Conservation (phyloP, 2,888 invertebrate species). For the Choreutis nemorana region DNA sequence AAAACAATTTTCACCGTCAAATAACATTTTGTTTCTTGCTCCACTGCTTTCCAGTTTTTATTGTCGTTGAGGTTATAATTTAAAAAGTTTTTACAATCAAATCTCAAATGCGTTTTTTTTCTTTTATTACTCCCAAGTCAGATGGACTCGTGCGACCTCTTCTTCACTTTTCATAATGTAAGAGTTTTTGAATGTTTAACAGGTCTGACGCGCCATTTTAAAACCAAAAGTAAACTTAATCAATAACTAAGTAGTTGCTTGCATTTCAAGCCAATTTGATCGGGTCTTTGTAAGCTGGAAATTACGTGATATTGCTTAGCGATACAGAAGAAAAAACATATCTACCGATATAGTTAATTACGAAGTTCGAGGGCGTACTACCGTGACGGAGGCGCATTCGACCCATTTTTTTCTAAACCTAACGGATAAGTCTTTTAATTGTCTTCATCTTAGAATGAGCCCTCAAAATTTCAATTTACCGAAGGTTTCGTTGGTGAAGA, state of each 20-base stretch:
- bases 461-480: constrained; percentile 49
- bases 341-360: too few species aligned
- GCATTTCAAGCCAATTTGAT: too few species aligned
- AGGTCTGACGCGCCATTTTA: too few species aligned
- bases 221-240: too few species aligned
- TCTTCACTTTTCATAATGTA: too few species aligned
- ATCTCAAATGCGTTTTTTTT: constrained; percentile 19
- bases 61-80: constrained; percentile 27
- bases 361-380: constrained; percentile 9
- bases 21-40: constrained; percentile 29
- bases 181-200: too few species aligned
- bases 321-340: too few species aligned
- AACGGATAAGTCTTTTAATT: constrained; percentile 25
- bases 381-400: constrained; percentile 16
- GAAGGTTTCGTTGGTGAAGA: constrained; percentile 23
- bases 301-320: too few species aligned
- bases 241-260: too few species aligned
- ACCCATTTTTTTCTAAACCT: constrained; percentile 19
- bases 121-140: too few species aligned
- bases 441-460: constrained; percentile 27
- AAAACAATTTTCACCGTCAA: constrained; percentile 37
- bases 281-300: too few species aligned
- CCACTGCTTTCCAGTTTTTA: constrained; percentile 38
- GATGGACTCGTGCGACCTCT: too few species aligned
- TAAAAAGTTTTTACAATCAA: constrained; percentile 13